Evolutionary conservation across 2,113 vertebrate species (phyloP).

Genomic region (Dascyllus trimaculatus): DNA sequence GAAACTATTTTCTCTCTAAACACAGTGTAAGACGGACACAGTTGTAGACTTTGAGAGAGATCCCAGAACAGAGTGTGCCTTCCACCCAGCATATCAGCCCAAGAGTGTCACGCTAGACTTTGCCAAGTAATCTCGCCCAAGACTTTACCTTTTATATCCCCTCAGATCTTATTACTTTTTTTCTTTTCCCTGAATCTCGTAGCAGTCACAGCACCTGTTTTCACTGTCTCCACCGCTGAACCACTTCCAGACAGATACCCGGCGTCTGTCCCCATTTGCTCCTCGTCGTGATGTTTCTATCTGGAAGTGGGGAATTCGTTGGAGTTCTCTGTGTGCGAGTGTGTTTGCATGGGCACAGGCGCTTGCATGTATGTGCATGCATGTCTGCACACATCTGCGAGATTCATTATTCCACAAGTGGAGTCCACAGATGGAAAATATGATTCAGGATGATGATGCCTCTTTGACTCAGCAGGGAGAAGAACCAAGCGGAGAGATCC

Average conservation of each 20-base stretch:
- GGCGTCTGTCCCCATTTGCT: constrained; percentile 47
- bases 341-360: constrained; percentile 56
- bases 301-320: constrained; percentile 30
- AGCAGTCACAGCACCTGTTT: constrained; percentile 60
- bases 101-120: constrained; percentile 28
- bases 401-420: constrained; percentile 76
- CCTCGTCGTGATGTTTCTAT: constrained; percentile 50
- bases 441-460: constrained; percentile 77
- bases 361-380: constrained; percentile 38
- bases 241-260: constrained; percentile 56
- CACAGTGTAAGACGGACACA: constrained; percentile 7
- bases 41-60: constrained; percentile 27
- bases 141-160: constrained; percentile 44
- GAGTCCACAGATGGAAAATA: constrained; percentile 79
- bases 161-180: constrained; percentile 50
- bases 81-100: constrained; percentile 35
- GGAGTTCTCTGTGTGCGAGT: constrained; percentile 20
- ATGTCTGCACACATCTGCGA: constrained; percentile 71
- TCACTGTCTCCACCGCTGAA: constrained; percentile 27
- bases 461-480: constrained; percentile 75
- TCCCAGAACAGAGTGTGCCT: constrained; percentile 59
- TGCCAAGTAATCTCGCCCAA: constrained; percentile 55
- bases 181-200: neutral
- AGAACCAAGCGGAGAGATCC: constrained; percentile 53
- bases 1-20: constrained; percentile 28